Conservation (phyloP, 2,113 vertebrate species). For the Ovibos moschatus region DNA sequence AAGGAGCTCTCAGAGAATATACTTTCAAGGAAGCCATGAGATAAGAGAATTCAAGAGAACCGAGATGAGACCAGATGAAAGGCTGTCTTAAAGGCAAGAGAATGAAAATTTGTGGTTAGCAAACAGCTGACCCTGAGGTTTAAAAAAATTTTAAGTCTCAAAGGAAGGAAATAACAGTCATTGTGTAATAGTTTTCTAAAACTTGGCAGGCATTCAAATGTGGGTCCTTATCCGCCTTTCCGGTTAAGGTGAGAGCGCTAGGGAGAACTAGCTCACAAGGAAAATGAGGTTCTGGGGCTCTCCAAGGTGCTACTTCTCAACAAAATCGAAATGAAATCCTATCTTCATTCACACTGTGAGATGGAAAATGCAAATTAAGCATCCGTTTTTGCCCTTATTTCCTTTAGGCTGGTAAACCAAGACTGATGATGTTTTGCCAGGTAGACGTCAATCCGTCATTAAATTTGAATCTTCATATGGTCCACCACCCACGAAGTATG, state of each 20-base stretch:
- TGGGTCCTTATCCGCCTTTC: neutral
- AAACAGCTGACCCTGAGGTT: constrained; percentile 61
- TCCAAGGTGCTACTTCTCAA: neutral
- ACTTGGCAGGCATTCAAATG: constrained; percentile 33
- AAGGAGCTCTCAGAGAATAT: neutral
- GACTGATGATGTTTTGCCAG: neutral
- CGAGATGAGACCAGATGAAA: neutral
- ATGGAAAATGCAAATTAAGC: neutral
- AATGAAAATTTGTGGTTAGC: constrained; percentile 56
- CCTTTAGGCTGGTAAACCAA: neutral
- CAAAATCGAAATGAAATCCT: neutral
- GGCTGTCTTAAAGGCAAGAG: neutral
- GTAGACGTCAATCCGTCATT: neutral
- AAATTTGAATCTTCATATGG: neutral
- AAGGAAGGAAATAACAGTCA: constrained; percentile 62
- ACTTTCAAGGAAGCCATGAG: constrained; percentile 1
- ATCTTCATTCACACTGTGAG: neutral
- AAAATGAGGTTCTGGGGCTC: neutral
- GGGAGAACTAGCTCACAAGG: neutral
- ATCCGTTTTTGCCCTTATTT: neutral
- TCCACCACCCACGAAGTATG: neutral
- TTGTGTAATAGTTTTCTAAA: constrained; percentile 45
- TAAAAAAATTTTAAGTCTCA: neutral
- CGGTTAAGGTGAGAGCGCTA: neutral
- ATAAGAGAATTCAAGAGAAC: neutral